Evolutionary conservation across 2,888 invertebrate species (phyloP).

Genomic region (Drosophila hawaiiensis): DNA sequence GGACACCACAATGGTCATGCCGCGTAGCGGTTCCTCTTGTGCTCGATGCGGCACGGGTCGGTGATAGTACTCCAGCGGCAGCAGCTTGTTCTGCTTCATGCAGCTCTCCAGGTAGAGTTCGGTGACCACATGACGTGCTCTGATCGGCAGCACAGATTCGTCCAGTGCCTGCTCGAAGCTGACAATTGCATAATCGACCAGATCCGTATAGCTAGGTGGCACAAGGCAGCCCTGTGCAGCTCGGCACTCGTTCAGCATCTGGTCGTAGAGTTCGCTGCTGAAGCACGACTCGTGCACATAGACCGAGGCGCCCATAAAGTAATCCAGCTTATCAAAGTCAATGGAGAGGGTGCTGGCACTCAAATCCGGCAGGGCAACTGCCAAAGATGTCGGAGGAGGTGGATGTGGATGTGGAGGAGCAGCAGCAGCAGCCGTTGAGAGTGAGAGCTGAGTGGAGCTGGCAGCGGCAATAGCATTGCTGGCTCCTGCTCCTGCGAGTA

Average conservation of each 20-base stretch:
- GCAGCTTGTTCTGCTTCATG: slow-evolving; percentile 86
- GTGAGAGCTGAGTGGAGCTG: slow-evolving; percentile 69
- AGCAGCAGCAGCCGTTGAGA: not conserved
- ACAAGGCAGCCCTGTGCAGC: slow-evolving; percentile 87
- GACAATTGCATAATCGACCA: slow-evolving; percentile 89
- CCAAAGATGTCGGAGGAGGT: not conserved
- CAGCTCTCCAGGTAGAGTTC: slow-evolving; percentile 84
- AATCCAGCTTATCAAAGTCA: slow-evolving; percentile 83
- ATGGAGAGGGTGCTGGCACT: slow-evolving; percentile 76
- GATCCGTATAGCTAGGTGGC: slow-evolving; percentile 85
- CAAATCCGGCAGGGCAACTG: slow-evolving; percentile 54
- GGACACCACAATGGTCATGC: slow-evolving; percentile 92
- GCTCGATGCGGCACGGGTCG: slow-evolving; percentile 87
- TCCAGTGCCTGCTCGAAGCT: slow-evolving; percentile 85
- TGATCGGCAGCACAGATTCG: slow-evolving; percentile 67
- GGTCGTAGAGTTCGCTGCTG: slow-evolving; percentile 84
- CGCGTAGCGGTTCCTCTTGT: slow-evolving; percentile 86
- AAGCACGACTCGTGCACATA: slow-evolving; percentile 85
- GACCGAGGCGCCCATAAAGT: slow-evolving; percentile 79
- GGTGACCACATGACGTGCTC: slow-evolving; percentile 81
- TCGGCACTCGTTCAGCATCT: slow-evolving; percentile 86
- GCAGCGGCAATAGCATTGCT: slow-evolving; percentile 68
- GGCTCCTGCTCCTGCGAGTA: slow-evolving; percentile 82
- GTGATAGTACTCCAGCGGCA: slow-evolving; percentile 90
- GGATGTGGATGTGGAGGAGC: not conserved